These are phyloP conservation scores for Karalla daura DNA, from an alignment of 2,797 vertebrate genomes.

Conservation along the genomic window DNA sequence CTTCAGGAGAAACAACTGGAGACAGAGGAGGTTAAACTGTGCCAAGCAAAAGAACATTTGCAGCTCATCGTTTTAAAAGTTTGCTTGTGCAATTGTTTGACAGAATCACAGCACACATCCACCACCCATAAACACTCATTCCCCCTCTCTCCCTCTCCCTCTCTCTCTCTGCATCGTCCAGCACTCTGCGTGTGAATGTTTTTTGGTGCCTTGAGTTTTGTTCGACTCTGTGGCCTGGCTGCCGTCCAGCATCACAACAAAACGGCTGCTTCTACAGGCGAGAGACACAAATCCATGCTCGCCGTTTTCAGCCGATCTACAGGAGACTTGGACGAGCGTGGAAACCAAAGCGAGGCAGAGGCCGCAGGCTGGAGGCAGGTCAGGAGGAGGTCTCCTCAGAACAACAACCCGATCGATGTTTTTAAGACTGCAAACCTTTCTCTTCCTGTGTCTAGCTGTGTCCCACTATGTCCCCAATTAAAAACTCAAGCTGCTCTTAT, in stretches of 20 bases:
- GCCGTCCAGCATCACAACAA: slow-evolving; percentile 33
- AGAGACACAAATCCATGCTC: slow-evolving; percentile 9
- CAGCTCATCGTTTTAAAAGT: slow-evolving; percentile 17
- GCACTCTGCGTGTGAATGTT: background rate
- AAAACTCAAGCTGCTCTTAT: slow-evolving; percentile 22
- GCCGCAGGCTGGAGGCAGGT: background rate
- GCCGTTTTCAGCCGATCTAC: slow-evolving; percentile 16
- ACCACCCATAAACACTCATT: slow-evolving; percentile 19
- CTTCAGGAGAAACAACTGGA: background rate
- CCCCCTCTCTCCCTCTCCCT: too few relatives aligned
- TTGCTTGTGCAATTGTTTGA: slow-evolving; percentile 29
- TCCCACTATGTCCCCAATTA: slow-evolving; percentile 2
- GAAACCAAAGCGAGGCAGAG: too few relatives aligned
- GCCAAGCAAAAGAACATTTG: slow-evolving; percentile 6
- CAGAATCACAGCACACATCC: background rate
- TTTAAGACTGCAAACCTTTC: background rate
- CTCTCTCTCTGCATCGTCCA: too few relatives aligned
- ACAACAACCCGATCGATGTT: background rate
- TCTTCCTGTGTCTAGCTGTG: background rate
- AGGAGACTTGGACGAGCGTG: too few relatives aligned
- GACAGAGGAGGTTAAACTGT: background rate
- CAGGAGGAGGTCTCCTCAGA: background rate
- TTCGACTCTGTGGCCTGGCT: slow-evolving; percentile 7
- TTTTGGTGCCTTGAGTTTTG: background rate
- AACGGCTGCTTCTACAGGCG: slow-evolving; percentile 12